Percentiles rank a stretch among this genome's conserved stretches.
These are phyloP conservation scores for Syrrhaptes paradoxus DNA, from an alignment of 2,113 vertebrate species.

Conservation along the genomic window DNA sequence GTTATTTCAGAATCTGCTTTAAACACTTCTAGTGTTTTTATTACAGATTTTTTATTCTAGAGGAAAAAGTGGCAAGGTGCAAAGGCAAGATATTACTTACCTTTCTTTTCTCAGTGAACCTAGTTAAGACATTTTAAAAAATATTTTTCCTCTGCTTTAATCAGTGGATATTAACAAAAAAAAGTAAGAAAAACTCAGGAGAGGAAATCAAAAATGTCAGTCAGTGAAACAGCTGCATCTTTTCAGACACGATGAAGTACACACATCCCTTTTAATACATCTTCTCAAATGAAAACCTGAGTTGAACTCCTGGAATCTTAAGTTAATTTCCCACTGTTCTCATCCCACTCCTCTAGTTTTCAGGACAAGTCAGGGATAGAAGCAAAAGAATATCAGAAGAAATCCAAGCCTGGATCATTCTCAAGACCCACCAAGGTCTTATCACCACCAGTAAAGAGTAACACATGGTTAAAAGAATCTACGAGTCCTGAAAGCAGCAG, in stretches of 20 bases:
- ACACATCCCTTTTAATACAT: neutral
- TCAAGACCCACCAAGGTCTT: neutral
- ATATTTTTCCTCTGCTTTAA: neutral
- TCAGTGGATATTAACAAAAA: neutral
- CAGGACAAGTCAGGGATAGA: neutral
- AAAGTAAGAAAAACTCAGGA: neutral
- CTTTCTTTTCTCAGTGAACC: neutral
- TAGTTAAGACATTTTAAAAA: neutral
- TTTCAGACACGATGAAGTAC: neutral
- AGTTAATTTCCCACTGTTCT: neutral
- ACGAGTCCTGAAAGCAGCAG: neutral
- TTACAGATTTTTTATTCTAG: neutral
- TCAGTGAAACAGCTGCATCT: neutral
- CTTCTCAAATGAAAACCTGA: neutral
- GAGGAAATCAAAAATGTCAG: neutral
- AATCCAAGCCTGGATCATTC: neutral
- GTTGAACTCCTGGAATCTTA: neutral
- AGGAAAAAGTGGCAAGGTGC: neutral
- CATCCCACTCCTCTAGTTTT: neutral
- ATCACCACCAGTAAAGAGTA: neutral
- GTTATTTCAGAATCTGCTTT: conserved; percentile 1
- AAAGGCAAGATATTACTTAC: neutral
- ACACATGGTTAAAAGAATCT: neutral
- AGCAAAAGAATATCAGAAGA: neutral
- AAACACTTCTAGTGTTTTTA: neutral